These are phyloP conservation scores for Chalcosyrphus nemorum DNA, from an alignment of 2,888 invertebrate genomes.

Conservation along the genomic window DNA sequence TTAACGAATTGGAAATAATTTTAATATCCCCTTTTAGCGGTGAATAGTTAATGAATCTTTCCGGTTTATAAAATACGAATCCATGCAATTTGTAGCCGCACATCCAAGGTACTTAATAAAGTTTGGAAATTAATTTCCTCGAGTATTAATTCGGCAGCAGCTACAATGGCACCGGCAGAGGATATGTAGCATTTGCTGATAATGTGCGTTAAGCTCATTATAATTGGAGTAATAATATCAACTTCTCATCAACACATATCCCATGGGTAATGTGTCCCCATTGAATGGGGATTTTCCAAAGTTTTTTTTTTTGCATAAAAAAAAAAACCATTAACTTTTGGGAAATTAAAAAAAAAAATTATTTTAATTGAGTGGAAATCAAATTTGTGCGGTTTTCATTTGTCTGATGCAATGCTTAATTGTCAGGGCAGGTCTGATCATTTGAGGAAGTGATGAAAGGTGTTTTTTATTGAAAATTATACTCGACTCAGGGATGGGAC, in stretches of 20 bases:
- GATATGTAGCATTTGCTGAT: constrained; percentile 10
- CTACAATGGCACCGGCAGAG: not conserved
- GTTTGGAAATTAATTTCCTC: constrained; percentile 25
- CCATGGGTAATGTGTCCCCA: not conserved
- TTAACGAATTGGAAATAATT: not conserved
- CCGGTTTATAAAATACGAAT: not conserved
- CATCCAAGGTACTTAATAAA: not conserved
- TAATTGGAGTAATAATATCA: constrained; percentile 22
- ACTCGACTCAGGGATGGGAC: no score
- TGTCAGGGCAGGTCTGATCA: not conserved
- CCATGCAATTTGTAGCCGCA: not conserved
- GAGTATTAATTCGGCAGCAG: not conserved
- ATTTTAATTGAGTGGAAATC: constrained; percentile 7
- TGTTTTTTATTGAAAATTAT: no score
- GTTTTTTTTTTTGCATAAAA: not conserved
- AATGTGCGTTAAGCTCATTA: constrained; percentile 20
- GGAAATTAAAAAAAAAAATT: not conserved
- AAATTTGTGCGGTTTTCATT: not conserved
- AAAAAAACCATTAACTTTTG: not conserved
- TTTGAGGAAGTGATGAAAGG: not conserved
- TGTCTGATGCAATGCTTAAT: not conserved
- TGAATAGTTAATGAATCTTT: not conserved
- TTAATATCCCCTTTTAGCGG: not conserved
- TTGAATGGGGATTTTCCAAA: not conserved
- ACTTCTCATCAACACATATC: constrained; percentile 20